Percentiles rank a stretch among this genome's conserved stretches.
These are phyloP conservation scores for Thaumatotibia leucotreta DNA, from an alignment of 1,140 invertebrate genomes.

Conservation along the genomic window DNA sequence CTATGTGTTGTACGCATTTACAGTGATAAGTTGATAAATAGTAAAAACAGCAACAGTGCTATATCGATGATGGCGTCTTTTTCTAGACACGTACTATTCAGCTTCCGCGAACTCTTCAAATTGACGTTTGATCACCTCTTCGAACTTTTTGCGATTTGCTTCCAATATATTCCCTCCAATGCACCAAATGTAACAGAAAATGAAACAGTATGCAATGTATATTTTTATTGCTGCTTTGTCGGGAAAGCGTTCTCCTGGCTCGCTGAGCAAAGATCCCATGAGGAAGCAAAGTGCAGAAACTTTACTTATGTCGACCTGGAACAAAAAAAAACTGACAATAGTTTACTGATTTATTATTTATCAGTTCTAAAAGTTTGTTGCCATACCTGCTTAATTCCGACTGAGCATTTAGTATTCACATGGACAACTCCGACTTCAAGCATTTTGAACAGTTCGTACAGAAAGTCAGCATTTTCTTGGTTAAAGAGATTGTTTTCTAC, in stretches of 20 bases:
- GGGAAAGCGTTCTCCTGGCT: conserved; percentile 71
- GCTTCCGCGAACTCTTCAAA: conserved; percentile 83
- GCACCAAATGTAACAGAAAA: conserved; percentile 88
- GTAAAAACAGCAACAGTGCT: background rate
- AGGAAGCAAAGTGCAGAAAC: conserved; percentile 84
- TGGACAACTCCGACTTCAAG: conserved; percentile 76
- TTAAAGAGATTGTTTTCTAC: conserved; percentile 53
- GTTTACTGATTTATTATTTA: too few species aligned
- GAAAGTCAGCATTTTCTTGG: conserved; percentile 76
- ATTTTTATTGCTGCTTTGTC: conserved; percentile 78
- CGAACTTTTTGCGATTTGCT: conserved; percentile 81
- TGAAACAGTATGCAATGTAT: conserved; percentile 84
- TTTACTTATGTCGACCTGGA: conserved; percentile 89
- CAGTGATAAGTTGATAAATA: background rate
- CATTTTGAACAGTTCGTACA: conserved; percentile 78
- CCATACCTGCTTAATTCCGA: conserved; percentile 62
- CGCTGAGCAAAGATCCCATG: conserved; percentile 81
- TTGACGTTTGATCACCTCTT: conserved; percentile 81
- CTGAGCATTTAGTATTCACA: conserved; percentile 56
- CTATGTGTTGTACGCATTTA: too few species aligned
- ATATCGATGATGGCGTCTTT: too few species aligned
- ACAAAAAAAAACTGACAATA: background rate
- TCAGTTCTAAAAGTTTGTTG: background rate
- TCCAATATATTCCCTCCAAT: conserved; percentile 89
- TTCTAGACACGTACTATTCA: conserved; percentile 48